Base-by-base conservation (phyloP, 2,888 invertebrate species). In the Malacosoma neustria region DNA sequence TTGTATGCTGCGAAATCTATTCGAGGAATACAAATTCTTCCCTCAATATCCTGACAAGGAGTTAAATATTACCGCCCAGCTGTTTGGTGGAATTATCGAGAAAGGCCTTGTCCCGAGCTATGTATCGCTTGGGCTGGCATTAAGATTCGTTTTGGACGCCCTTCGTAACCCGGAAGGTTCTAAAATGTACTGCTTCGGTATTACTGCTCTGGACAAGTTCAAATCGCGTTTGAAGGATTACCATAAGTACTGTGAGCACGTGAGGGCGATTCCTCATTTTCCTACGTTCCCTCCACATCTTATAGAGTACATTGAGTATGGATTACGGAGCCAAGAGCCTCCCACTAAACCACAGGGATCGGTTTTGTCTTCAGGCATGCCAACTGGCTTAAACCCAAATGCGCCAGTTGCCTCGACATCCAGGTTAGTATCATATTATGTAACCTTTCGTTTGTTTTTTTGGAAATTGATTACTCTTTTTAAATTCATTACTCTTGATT, bases 41-140 rank as follows among this genome's bases (percentile, higher is more conserved):
- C 97, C 98, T 1, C 97, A 99, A 68, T 99, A 99, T 73, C 99
- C 99, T 0, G 99, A 99, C 51, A 95, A 98, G 69, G 99, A 99
- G 73, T 85, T 99, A 13, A 94, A 97, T 64, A 98, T 97, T 32
- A 99, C 99, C 0, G 99, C 99, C 1, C 97, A 98, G 61, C 87
- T 99, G 1, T 99, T 99, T 72, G 99, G 99, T 31, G 99, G 99
- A 3, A 98, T 99, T 43, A 96, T 99, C 40, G 98, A 98, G 62
- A 92, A 95, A 48, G 96, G 97, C 35, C 88, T 98, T 33, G 96
- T 98, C 14, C 94, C 96, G 11, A 94, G 92, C 36, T 94, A 93
- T 57, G 90, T 94, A 45, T 92, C 93, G 0, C 79, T 98, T 3
- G 97, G 98, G 0, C 82, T 97, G 29, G 98, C 98, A 0, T 74